Evolutionary conservation across 1,140 invertebrate species (phyloP), one percentile per base, ranked within the genome.

Genomic region (Theocolax elegans): DNA sequence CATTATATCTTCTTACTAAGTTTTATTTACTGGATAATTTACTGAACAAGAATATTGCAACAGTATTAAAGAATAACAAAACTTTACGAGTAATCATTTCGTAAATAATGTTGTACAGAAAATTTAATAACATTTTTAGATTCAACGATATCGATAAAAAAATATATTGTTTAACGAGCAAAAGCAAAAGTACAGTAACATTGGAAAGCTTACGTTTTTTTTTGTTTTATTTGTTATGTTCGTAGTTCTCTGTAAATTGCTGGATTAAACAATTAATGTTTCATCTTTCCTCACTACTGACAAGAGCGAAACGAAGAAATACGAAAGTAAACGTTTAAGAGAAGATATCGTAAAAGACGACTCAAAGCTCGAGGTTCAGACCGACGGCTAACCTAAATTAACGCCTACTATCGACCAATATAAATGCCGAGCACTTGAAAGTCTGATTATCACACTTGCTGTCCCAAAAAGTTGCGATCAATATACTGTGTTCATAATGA

Each of bases 251-350:
- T 2, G 27, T 4, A 8, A 17, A 54, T 54, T 9, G 29, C 1
- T 1, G 31, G 51, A 54, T 54, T 54, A 54, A 31, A 54, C 29
- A 27, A 54, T 54, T 54, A 51, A 51, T 51, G 51, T 8, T 54
- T 9, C 7, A 31, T 7, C 7, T 35, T 35, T 12, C 6, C 49
- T 15, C 3, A 3, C 4, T 0, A 8, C 17, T 35, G 51, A 54
- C 25, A 35, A 54, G 51, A 27, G 13, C 15, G 1, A 27, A 19
- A 4, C 27, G 23, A 54, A 54, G 51, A 54, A 17, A 19, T 54
- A 54, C 19, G 29, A 54, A 25, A 54, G 29, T 31, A 17, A 35
- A 27, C 27, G 8, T 54, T 54, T 54, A 54, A 31, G 23, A 25
- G 1, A 23, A 51, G 23, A 51, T 13, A 27, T 51, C 15, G 49